These are phyloP conservation scores for Hippoglossus stenolepis DNA, from an alignment of 2,113 vertebrate genomes.

Conservation along the genomic window DNA sequence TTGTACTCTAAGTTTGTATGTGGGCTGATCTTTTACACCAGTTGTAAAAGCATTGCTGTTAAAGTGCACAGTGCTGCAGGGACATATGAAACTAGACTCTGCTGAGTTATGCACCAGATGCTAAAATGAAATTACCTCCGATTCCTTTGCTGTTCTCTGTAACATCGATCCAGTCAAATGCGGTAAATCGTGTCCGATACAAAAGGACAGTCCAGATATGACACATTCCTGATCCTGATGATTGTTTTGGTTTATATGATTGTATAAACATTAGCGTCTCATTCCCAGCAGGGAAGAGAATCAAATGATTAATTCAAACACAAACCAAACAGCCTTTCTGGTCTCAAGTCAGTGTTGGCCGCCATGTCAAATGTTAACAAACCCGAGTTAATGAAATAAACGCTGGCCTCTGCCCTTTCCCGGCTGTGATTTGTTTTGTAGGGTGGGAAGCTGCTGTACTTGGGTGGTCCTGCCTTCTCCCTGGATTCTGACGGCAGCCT, in stretches of 20 bases:
- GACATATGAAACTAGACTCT: slow-evolving; percentile 67
- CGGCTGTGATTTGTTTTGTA: slow-evolving; percentile 71
- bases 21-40: slow-evolving; percentile 32
- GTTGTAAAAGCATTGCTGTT: slow-evolving; percentile 69
- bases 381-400: slow-evolving; percentile 44
- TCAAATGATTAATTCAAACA: slow-evolving; percentile 22
- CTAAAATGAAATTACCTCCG: slow-evolving; percentile 38
- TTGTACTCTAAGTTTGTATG: slow-evolving; percentile 10
- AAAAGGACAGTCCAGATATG: neutral
- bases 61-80: slow-evolving; percentile 62
- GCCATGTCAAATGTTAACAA: slow-evolving; percentile 28
- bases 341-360: slow-evolving; percentile 2
- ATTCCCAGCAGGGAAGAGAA: neutral
- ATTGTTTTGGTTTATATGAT: neutral
- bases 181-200: neutral
- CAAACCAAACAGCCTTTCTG: slow-evolving; percentile 21
- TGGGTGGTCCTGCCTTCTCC: slow-evolving; percentile 82
- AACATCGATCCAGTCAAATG: slow-evolving; percentile 20
- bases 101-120: slow-evolving; percentile 62
- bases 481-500: slow-evolving; percentile 89
- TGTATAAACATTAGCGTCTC: neutral
- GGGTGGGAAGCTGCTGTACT: slow-evolving; percentile 87
- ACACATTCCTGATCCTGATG: too few species aligned
- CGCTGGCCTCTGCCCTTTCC: slow-evolving; percentile 28
- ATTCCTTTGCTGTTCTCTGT: slow-evolving; percentile 34